phyloP scores from a whole-genome alignment of 2,113 vertebrate genomes.

The Mormyrus lacerda region DNA sequence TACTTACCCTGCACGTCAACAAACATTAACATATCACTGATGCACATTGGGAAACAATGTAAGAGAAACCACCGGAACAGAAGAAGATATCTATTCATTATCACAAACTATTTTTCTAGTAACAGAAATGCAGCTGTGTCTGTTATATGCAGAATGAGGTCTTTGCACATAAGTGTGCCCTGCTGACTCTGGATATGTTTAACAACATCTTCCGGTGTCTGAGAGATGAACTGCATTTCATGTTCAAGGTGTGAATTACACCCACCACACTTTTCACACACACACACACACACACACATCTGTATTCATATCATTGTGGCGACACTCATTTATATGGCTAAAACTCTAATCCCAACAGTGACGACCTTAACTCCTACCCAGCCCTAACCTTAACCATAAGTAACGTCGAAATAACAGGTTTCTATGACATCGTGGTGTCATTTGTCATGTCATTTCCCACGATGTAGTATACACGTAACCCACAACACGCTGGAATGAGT shows the following conservation, averaged over 20 bases:
- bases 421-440: background rate
- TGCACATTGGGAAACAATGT: background rate
- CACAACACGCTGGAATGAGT: too few species aligned
- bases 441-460: background rate
- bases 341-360: too few species aligned
- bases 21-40: background rate
- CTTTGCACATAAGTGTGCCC: background rate
- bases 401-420: background rate
- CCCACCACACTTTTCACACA: background rate
- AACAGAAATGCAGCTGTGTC: background rate
- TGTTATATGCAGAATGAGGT: background rate
- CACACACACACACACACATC: background rate
- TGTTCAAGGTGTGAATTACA: background rate
- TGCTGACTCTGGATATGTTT: background rate
- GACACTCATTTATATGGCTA: too few species aligned
- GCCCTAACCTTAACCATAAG: background rate
- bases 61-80: background rate
- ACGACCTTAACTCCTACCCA: background rate
- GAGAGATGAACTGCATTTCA: background rate
- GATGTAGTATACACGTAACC: background rate
- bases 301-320: too few species aligned
- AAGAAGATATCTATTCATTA: background rate
- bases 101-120: background rate
- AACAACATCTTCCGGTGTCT: background rate
- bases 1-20: background rate